Evolutionary conservation across 2,113 vertebrate genomes (phyloP).

Genomic region (Struthidea cinerea): DNA sequence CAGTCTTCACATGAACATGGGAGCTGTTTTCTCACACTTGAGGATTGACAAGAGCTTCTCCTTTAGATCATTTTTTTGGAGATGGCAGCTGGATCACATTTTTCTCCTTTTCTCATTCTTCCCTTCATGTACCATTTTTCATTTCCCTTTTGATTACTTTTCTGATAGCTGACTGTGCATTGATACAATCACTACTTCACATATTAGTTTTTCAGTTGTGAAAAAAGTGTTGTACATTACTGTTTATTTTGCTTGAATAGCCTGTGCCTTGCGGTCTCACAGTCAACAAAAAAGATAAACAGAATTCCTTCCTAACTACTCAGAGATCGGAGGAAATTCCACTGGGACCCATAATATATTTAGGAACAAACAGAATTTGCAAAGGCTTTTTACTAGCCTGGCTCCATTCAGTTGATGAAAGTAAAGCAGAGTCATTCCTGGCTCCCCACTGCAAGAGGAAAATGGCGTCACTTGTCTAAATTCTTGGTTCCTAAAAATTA

Average conservation of each 20-base stretch:
- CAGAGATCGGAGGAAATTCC: background rate
- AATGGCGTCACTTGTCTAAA: constrained; percentile 10
- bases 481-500: constrained; percentile 52
- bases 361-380: background rate
- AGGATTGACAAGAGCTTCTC: background rate
- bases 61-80: background rate
- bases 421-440: background rate
- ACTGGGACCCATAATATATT: background rate
- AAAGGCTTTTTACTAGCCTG: background rate
- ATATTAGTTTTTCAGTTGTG: background rate
- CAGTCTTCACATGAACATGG: background rate
- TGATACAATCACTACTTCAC: background rate
- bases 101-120: background rate
- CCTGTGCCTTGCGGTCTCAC: background rate
- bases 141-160: constrained; percentile 1
- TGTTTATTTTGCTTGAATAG: background rate
- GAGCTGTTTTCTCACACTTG: background rate
- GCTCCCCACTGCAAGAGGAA: background rate
- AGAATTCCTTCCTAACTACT: background rate
- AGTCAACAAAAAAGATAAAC: background rate
- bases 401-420: background rate
- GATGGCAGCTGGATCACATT: background rate
- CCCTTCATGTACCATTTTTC: background rate
- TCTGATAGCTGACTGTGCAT: background rate
- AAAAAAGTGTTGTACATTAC: background rate